A percentile compares a stretch with the other conserved stretches of the same genome.
phyloP scores from a whole-genome alignment of 1,140 invertebrate species.

The Drosophila malerkotliana region DNA sequence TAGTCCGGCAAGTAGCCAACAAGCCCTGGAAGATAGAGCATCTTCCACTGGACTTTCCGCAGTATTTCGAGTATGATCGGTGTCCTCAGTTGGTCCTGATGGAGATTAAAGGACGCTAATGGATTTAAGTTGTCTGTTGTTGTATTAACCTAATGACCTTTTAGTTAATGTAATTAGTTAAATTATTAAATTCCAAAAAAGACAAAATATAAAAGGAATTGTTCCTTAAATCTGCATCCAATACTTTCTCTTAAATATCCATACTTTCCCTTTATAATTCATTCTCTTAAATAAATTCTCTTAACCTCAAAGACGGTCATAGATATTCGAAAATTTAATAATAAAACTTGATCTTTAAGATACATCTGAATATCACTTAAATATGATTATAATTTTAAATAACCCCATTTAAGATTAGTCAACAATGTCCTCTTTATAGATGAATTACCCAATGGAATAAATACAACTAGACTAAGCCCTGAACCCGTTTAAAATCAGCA shows the following conservation, averaged over 20 bases:
- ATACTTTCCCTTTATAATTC: too few relatives aligned
- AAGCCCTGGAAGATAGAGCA: constrained; percentile 87
- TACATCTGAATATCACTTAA: neutral
- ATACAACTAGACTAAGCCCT: constrained; percentile 56
- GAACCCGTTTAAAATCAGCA: constrained; percentile 34
- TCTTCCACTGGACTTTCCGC: constrained; percentile 89
- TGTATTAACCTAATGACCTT: too few relatives aligned
- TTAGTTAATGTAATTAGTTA: too few relatives aligned
- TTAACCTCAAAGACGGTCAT: too few relatives aligned
- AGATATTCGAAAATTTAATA: neutral
- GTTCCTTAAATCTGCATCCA: too few relatives aligned
- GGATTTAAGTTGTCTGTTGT: too few relatives aligned
- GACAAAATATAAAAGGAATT: too few relatives aligned
- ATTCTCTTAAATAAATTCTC: too few relatives aligned
- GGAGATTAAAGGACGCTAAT: constrained; percentile 85
- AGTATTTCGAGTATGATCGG: constrained; percentile 92
- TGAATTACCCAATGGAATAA: constrained; percentile 52
- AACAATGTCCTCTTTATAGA: constrained; percentile 35
- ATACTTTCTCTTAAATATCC: too few relatives aligned
- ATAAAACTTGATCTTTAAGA: neutral
- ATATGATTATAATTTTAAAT: neutral
- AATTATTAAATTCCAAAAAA: too few relatives aligned
- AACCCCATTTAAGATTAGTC: constrained; percentile 17
- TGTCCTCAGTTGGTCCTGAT: constrained; percentile 91
- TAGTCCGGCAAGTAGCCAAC: constrained; percentile 85